Evolutionary conservation across 2,888 invertebrate genomes (phyloP), one percentile per base, ranked within the genome.

Genomic region (Zele albiditarsus): DNA sequence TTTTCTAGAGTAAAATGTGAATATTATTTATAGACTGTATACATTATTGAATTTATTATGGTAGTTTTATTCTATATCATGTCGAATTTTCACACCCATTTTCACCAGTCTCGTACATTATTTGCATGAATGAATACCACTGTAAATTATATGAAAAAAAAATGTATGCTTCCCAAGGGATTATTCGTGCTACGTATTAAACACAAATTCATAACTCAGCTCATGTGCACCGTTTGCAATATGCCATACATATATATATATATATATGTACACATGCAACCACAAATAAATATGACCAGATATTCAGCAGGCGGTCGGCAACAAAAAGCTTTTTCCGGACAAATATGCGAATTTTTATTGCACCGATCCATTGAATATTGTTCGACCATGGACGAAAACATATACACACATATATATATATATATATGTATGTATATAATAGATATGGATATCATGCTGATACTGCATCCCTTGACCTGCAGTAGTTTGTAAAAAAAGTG

Each of bases 271-370:
- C n/a, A 46, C 6, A n/a, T n/a, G n/a, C 38, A 68, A 46, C 68
- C 74, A 77, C 77, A 79, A 75, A 81, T 81, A 81, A 81, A 81
- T 81, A 81, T 77, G 77, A 81, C 79, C 78, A 77, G 79, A 81
- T 79, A 80, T 78, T 76, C 60, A 57, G 76, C 38, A 33, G 25
- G 69, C 27, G 70, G 73, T 65, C 67, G 60, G 60, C 33, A 58
- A 71, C 65, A 76, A 78, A 78, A 78, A 78, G 76, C 60, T 31
- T 38, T 42, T 76, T 71, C 76, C 78, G 74, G 69, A 65, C 53
- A 53, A 53, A 53, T 53, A 73, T 63, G 60, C 66, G 76, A 65
- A 65, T 78, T 78, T 78, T 78, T 72, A 69, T 72, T 76, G 74
- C 62, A 25, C 57, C 76, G 75, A 76, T 78, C 75, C 63, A 73